Conservation (phyloP, 2,888 invertebrate genomes). For the Abscondita cerata region DNA sequence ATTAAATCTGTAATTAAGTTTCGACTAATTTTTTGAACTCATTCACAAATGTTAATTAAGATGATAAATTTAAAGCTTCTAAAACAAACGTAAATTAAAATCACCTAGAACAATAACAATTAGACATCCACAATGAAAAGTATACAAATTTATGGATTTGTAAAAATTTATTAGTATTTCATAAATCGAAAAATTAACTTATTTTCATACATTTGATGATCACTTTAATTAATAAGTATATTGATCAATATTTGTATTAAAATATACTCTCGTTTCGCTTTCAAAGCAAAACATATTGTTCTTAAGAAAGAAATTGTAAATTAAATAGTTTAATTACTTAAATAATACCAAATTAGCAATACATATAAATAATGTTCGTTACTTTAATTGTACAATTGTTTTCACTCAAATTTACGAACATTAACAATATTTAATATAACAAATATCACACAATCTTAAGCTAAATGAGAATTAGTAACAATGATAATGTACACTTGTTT, state of each 20-base stretch:
- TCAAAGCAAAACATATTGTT: constrained; percentile 29
- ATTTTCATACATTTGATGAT: constrained; percentile 26
- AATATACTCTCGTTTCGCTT: constrained; percentile 37
- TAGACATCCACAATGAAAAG: too few relatives aligned
- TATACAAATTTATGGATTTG: too few relatives aligned
- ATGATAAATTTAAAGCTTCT: too few relatives aligned
- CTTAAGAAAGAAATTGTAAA: constrained; percentile 27
- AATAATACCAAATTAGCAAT: constrained; percentile 38
- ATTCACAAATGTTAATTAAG: too few relatives aligned
- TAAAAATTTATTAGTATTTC: constrained; percentile 6
- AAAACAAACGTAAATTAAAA: not conserved
- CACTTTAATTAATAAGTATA: constrained; percentile 19
- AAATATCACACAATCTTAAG: constrained; percentile 35
- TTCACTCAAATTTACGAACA: constrained; percentile 20
- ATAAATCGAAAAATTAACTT: not conserved
- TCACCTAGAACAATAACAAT: not conserved
- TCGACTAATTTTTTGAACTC: too few relatives aligned
- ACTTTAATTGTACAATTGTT: constrained; percentile 11
- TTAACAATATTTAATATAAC: constrained; percentile 27
- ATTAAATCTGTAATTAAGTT: too few relatives aligned
- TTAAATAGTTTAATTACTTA: constrained; percentile 22
- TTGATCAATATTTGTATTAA: constrained; percentile 32
- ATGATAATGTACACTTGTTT: constrained; percentile 20
- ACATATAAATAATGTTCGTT: constrained; percentile 31
- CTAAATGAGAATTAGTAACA: constrained; percentile 33